Conservation (phyloP, 2,113 vertebrate genomes). For the Beaufortia kweichowensis region DNA sequence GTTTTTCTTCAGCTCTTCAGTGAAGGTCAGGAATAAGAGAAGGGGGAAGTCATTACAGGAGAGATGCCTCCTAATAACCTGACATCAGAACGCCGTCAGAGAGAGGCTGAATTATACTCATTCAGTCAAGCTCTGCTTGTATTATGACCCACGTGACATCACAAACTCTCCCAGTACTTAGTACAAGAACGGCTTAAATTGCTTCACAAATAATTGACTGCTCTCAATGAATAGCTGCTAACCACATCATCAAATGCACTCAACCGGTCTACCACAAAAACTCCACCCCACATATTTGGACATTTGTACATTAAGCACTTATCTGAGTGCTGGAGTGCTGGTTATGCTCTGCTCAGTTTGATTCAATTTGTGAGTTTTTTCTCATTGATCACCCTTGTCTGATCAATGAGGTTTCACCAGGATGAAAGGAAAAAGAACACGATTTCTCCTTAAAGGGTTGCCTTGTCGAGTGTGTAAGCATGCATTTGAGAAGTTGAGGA, state of each 20-base stretch:
- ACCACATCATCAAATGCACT: slow-evolving; percentile 42
- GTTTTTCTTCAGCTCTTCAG: slow-evolving; percentile 16
- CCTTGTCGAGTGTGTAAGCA: slow-evolving; percentile 53
- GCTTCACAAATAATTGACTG: slow-evolving; percentile 46
- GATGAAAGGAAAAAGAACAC: slow-evolving; percentile 51
- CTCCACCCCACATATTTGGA: slow-evolving; percentile 23
- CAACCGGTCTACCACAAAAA: slow-evolving; percentile 5
- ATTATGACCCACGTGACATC: slow-evolving; percentile 43
- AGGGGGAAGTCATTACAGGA: slow-evolving; percentile 29
- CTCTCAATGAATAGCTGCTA: slow-evolving; percentile 36
- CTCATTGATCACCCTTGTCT: slow-evolving; percentile 53
- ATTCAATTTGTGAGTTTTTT: slow-evolving; percentile 48
- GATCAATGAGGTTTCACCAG: slow-evolving; percentile 55
- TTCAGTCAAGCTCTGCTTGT: slow-evolving; percentile 35
- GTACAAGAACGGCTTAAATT: slow-evolving; percentile 31
- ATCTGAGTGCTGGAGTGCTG: slow-evolving; percentile 38
- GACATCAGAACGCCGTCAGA: slow-evolving; percentile 42
- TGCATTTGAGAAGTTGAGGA: slow-evolving; percentile 52
- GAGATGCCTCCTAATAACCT: slow-evolving; percentile 40
- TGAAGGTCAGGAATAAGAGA: slow-evolving; percentile 55
- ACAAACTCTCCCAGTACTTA: slow-evolving; percentile 16
- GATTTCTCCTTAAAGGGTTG: slow-evolving; percentile 55
- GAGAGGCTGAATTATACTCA: slow-evolving; percentile 38
- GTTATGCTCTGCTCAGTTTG: slow-evolving; percentile 46
- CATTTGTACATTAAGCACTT: slow-evolving; percentile 36